These are phyloP conservation scores for Phoenoteleia sp. DNA, from an alignment of 2,888 invertebrate species.

Conservation along the genomic window DNA sequence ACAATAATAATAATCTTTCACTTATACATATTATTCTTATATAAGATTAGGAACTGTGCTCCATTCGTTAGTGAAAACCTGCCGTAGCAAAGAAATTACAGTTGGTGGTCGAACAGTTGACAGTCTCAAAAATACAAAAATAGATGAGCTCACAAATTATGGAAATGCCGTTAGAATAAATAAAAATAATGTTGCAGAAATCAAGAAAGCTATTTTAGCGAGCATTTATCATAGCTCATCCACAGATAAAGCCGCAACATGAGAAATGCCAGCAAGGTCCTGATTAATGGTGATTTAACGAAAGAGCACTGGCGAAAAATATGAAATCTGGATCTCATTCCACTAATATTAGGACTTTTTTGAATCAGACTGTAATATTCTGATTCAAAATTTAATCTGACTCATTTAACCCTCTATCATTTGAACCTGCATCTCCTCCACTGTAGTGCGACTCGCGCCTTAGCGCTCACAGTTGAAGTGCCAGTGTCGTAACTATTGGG, in stretches of 20 bases:
- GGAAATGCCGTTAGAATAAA: background rate
- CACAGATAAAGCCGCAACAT: conserved; percentile 34
- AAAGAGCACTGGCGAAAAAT: conserved; percentile 1
- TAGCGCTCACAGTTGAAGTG: too few species aligned
- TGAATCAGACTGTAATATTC: conserved; percentile 1
- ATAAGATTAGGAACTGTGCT: conserved; percentile 29
- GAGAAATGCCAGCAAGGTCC: conserved; percentile 29
- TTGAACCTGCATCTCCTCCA: too few species aligned
- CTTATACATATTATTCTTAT: background rate
- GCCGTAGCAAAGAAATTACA: background rate
- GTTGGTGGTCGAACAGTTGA: conserved; percentile 5
- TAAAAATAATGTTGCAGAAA: background rate
- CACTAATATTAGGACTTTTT: background rate
- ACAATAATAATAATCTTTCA: too few species aligned
- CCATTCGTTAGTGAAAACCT: conserved; percentile 8
- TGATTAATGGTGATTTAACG: conserved; percentile 60
- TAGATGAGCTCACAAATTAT: background rate
- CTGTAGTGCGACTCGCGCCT: too few species aligned
- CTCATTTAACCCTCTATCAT: too few species aligned
- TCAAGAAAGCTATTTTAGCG: conserved; percentile 7
- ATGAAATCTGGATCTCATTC: conserved; percentile 21
- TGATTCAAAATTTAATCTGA: too few species aligned
- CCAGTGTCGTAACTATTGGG: too few species aligned
- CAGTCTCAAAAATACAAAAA: background rate
- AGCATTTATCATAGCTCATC: conserved; percentile 55